Evolutionary conservation across 2,797 vertebrate genomes (phyloP).

Genomic region (Cyclopterus lumpus): DNA sequence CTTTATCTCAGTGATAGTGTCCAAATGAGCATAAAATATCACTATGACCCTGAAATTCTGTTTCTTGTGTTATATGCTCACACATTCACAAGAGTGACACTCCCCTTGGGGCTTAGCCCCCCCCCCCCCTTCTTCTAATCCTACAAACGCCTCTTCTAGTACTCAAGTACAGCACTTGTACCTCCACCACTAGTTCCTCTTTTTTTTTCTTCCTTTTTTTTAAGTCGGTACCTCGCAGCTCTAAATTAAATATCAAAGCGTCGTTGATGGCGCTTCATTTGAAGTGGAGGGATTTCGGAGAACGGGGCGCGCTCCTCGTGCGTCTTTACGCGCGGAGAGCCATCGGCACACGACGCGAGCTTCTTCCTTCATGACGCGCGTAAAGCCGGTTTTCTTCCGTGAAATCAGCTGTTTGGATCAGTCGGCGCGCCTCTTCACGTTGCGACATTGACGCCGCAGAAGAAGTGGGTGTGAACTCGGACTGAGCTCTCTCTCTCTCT

Average conservation of each 20-base stretch:
- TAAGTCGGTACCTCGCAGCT: neutral
- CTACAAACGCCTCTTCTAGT: no score
- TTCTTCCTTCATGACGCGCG: fast-evolving
- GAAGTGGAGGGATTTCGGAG: no score
- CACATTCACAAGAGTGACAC: no score
- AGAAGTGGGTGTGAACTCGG: conserved; percentile 25
- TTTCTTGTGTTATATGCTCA: no score
- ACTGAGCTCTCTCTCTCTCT: neutral
- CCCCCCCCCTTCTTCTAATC: no score
- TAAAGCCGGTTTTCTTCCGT: fast-evolving
- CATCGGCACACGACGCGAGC: neutral
- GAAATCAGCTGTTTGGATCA: neutral
- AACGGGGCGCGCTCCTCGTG: neutral
- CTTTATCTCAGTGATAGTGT: no score
- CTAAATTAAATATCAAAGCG: neutral
- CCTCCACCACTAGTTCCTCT: neutral
- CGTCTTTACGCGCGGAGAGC: conserved; percentile 7
- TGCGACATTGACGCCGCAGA: neutral
- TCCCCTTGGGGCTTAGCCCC: no score
- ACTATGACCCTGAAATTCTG: no score
- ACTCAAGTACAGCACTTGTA: neutral
- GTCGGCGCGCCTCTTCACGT: neutral
- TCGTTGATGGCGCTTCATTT: neutral
- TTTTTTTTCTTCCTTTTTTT: neutral
- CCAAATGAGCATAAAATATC: no score